Conservation (phyloP, 2,797 vertebrate species). For the Aplochiton taeniatus region DNA sequence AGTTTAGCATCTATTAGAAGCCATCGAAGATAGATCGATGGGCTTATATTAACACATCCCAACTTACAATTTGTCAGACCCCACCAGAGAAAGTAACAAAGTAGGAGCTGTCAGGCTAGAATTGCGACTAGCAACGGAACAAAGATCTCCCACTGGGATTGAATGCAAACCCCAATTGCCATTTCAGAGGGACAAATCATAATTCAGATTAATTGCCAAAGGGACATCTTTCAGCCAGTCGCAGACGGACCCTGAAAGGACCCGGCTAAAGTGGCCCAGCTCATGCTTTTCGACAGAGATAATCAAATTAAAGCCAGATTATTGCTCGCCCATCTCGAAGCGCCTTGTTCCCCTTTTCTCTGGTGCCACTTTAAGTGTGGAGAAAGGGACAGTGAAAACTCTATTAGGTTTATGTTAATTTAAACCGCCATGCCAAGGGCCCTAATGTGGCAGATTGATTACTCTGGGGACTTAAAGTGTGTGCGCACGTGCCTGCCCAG, state of each 20-base stretch:
- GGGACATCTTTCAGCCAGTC: conserved; percentile 40
- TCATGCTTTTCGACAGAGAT: conserved; percentile 58
- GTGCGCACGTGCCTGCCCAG: conserved; percentile 50
- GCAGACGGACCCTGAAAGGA: conserved; percentile 49
- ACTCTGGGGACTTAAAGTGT: conserved; percentile 63
- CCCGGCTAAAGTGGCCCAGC: conserved; percentile 42
- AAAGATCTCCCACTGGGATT: conserved; percentile 43
- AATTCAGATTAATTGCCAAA: conserved; percentile 67
- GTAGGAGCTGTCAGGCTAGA: conserved; percentile 20
- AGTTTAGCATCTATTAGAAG: conserved; percentile 13
- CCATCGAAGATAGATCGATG: too few species aligned
- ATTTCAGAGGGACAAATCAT: conserved; percentile 47
- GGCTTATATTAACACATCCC: conserved; percentile 16
- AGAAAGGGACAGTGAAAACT: conserved; percentile 72
- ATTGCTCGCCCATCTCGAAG: conserved; percentile 68
- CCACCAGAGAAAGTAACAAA: too few species aligned
- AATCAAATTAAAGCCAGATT: conserved; percentile 69
- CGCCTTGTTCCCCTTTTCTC: conserved; percentile 48
- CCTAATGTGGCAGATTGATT: conserved; percentile 68
- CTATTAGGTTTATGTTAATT: conserved; percentile 80
- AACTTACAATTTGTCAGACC: conserved; percentile 13
- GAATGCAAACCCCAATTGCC: conserved; percentile 41
- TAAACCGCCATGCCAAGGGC: conserved; percentile 49
- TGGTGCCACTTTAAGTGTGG: conserved; percentile 52
- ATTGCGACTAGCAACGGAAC: conserved; percentile 20